Evolutionary conservation across 1,140 invertebrate genomes (phyloP).

Genomic region (Drosophila asahinai): DNA sequence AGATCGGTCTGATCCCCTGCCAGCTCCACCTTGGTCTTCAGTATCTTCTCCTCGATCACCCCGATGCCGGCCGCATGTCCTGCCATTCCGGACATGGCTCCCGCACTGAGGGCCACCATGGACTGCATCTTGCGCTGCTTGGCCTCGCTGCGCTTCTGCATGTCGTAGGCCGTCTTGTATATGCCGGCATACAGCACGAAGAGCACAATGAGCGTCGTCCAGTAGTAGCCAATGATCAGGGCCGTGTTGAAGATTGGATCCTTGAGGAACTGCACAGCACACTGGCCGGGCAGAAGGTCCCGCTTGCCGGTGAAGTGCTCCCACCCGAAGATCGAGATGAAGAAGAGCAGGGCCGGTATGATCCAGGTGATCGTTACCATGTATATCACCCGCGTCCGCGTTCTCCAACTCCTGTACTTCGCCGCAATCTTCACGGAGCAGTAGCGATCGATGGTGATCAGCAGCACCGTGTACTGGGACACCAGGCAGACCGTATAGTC

Average conservation of each 20-base stretch:
- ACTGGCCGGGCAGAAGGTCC: conserved; percentile 94
- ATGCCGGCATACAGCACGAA: conserved; percentile 98
- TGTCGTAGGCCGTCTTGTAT: conserved; percentile 98
- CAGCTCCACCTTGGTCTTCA: conserved; percentile 86
- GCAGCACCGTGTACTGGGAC: conserved; percentile 99
- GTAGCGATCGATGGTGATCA: conserved; percentile 99
- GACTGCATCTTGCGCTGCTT: conserved; percentile 97
- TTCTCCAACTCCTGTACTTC: conserved; percentile 98
- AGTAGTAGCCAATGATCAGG: conserved; percentile 99
- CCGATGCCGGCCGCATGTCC: conserved; percentile 94
- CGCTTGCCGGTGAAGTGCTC: conserved; percentile 98
- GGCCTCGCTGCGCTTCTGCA: conserved; percentile 98
- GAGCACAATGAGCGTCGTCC: conserved; percentile 97
- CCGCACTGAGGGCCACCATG: conserved; percentile 95
- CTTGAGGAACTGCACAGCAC: conserved; percentile 98
- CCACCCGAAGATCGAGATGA: conserved; percentile 99
- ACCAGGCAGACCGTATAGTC: conserved; percentile 99
- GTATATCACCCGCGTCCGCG: conserved; percentile 95
- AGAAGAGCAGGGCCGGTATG: conserved; percentile 97
- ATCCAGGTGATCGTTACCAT: conserved; percentile 99
- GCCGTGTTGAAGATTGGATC: conserved; percentile 99
- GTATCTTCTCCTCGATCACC: conserved; percentile 89
- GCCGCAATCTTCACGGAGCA: conserved; percentile 99
- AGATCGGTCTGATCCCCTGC: conserved; percentile 54
- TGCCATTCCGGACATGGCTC: conserved; percentile 95